Base-by-base conservation (phyloP, 2,888 invertebrate genomes). In the Helobdella robusta region DNA sequence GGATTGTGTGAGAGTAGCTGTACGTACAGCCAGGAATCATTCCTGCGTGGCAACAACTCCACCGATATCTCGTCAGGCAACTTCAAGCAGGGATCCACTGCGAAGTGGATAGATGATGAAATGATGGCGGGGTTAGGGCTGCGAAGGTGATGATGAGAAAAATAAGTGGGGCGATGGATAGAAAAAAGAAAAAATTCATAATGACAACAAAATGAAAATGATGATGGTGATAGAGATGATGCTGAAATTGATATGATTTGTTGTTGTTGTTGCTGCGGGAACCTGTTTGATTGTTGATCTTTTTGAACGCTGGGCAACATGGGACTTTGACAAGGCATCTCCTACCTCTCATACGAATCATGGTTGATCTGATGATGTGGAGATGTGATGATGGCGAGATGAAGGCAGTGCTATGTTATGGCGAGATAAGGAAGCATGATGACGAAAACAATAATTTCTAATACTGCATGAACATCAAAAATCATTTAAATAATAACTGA, bases 391-490 rank as follows among this genome's bases (percentile, higher is more conserved):
- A 54, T 54, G 30, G n/a, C 28, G 94, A 95, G 80, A 80, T 95
- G 11, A 95, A 94, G 81, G 89, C 89, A 0, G 80, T 95, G 32
- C 90, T 95, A 62, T 95, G 95, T 81, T 95, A 91, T 80, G 94
- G 93, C 5, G 93, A 94, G 79, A 82, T 95, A 2, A 62, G 62
- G 35, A 62, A 50, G 50, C 48, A 50, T 50, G 34, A 50, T 5
- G 25, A 32, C 4, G 8, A 54, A 4, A 32, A 32, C 8, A 40
- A n/a, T n/a, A n/a, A n/a, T n/a, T n/a, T n/a, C n/a, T n/a, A n/a
- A n/a, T n/a, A n/a, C n/a, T n/a, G n/a, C n/a, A n/a, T n/a, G n/a
- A n/a, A n/a, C n/a, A n/a, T n/a, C n/a, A n/a, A n/a, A n/a, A n/a
- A n/a, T n/a, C n/a, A n/a, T n/a, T n/a, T n/a, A n/a, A n/a, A n/a